Conservation (phyloP, 2,797 vertebrate species). For the Malacoctenus gilli region DNA sequence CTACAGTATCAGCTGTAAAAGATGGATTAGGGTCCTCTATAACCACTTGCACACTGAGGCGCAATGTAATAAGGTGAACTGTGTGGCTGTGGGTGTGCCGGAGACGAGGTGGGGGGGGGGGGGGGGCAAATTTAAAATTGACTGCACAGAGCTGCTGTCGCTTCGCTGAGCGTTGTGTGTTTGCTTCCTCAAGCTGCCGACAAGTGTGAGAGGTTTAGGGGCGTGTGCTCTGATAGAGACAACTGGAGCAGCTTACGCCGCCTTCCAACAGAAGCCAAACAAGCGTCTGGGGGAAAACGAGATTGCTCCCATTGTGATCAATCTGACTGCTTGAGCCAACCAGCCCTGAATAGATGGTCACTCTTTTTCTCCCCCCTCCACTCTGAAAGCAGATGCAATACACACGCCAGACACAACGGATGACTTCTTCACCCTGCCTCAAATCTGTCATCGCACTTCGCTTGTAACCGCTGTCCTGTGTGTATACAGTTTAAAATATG, state of each 20-base stretch:
- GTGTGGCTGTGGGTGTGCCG: slow-evolving; percentile 20
- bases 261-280: slow-evolving; percentile 49
- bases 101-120: no score
- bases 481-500: not conserved
- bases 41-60: slow-evolving; percentile 50
- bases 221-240: slow-evolving; percentile 61
- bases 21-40: slow-evolving; percentile 66
- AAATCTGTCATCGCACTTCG: slow-evolving; percentile 21
- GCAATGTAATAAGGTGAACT: slow-evolving; percentile 54
- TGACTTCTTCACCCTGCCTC: slow-evolving; percentile 10
- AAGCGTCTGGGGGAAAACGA: slow-evolving; percentile 49
- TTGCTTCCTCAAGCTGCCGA: slow-evolving; percentile 46
- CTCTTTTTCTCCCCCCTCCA: slow-evolving; percentile 50
- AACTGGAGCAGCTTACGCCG: slow-evolving; percentile 56
- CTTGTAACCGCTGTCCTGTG: slow-evolving; percentile 1
- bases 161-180: slow-evolving; percentile 41
- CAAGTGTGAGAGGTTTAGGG: slow-evolving; percentile 53
- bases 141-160: slow-evolving; percentile 34
- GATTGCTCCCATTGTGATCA: slow-evolving; percentile 67
- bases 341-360: slow-evolving; percentile 54
- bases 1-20: slow-evolving; percentile 66
- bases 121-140: slow-evolving; percentile 37
- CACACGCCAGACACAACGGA: slow-evolving; percentile 9
- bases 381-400: slow-evolving; percentile 29
- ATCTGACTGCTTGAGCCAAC: slow-evolving; percentile 58